A percentile compares a stretch with the other conserved stretches of the same genome.
phyloP scores from a whole-genome alignment of 2,797 vertebrate genomes.

The Acipenser oxyrinchus region DNA sequence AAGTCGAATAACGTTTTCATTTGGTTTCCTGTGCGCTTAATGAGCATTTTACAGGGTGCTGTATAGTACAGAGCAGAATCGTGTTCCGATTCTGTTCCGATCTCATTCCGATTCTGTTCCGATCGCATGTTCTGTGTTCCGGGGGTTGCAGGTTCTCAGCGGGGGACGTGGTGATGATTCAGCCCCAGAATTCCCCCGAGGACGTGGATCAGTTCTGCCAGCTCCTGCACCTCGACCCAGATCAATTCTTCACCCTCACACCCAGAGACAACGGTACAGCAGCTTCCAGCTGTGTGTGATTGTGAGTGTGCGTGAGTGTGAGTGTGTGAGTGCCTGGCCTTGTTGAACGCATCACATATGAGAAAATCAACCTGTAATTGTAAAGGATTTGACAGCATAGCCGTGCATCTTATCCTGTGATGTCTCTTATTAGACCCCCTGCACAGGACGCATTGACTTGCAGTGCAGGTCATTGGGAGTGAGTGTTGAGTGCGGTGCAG shows the following conservation, averaged over 20 bases:
- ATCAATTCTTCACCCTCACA: slow-evolving; percentile 55
- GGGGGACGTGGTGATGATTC: slow-evolving; percentile 78
- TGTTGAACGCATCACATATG: too few species aligned
- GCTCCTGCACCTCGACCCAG: slow-evolving; percentile 66
- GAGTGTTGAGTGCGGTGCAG: neutral
- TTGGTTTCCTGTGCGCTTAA: neutral
- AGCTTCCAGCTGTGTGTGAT: slow-evolving; percentile 10
- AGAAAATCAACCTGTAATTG: too few species aligned
- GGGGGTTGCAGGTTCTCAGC: slow-evolving; percentile 61
- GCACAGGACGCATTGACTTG: neutral
- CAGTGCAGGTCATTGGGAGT: neutral
- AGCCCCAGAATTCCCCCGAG: slow-evolving; percentile 60
- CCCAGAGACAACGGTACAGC: slow-evolving; percentile 52
- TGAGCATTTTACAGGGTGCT: rapidly evolving
- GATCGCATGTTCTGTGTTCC: neutral
- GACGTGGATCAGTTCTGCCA: slow-evolving; percentile 71
- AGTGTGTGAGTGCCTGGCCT: neutral
- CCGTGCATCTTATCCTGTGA: neutral
- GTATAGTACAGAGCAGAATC: rapidly evolving
- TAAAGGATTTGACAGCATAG: too few species aligned
- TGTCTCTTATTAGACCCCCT: neutral
- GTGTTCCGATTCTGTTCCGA: neutral
- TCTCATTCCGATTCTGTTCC: neutral
- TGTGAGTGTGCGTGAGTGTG: neutral
- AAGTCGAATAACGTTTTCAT: too few species aligned